These are phyloP conservation scores for Bungarus multicinctus DNA, from an alignment of 2,113 vertebrate genomes.

Conservation along the genomic window DNA sequence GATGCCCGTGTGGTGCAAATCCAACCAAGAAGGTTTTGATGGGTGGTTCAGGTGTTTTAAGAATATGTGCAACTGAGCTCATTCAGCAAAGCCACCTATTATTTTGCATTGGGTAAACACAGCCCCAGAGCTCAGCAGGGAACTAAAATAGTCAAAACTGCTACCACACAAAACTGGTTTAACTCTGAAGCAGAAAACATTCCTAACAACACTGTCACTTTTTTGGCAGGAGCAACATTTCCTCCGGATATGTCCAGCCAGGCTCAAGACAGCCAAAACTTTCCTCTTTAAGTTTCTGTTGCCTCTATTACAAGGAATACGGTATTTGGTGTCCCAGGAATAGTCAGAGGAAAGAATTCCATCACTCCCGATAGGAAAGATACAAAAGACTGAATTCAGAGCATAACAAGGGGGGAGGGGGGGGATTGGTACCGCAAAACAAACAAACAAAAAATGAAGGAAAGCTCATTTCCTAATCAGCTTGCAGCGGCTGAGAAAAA, in stretches of 20 bases:
- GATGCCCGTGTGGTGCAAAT: neutral
- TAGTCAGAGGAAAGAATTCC: conserved; percentile 2
- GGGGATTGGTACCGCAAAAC: conserved; percentile 2
- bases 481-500: neutral
- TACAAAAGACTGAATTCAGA: neutral
- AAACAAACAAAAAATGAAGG: neutral
- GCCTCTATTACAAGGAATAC: fast-evolving
- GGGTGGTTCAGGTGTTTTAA: neutral
- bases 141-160: neutral
- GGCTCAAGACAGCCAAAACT: neutral
- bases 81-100: neutral
- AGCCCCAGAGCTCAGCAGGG: neutral
- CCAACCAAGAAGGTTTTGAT: neutral
- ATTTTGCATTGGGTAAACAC: neutral
- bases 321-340: conserved; percentile 2
- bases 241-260: neutral
- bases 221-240: neutral
- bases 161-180: neutral
- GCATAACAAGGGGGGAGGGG: conserved; percentile 10
- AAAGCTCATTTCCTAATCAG: neutral
- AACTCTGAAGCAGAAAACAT: neutral
- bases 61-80: neutral
- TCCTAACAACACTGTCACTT: neutral
- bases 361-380: conserved; percentile 3
- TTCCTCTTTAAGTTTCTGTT: neutral